These are phyloP conservation scores for Hypolimnas misippus DNA, from an alignment of 2,888 invertebrate species.

Conservation along the genomic window DNA sequence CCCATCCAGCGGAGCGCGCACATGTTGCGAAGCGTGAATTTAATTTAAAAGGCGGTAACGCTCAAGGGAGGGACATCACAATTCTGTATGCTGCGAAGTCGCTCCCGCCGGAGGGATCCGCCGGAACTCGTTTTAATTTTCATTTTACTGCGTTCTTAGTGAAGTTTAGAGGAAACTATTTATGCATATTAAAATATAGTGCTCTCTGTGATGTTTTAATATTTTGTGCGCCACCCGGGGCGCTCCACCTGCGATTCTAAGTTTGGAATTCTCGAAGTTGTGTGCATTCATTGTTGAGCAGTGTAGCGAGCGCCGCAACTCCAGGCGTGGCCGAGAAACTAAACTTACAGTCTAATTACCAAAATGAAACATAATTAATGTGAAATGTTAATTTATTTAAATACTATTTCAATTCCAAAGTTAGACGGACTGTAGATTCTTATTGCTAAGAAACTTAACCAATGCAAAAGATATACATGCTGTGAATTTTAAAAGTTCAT, in stretches of 20 bases:
- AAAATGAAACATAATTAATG: not conserved
- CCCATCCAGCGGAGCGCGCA: not conserved
- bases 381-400: not conserved
- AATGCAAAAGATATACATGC: no score
- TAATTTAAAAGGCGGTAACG: conserved; percentile 16
- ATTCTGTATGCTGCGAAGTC: conserved; percentile 12
- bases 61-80: conserved; percentile 14
- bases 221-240: conserved; percentile 23
- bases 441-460: not conserved
- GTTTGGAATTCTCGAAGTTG: conserved; percentile 4
- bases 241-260: conserved; percentile 4
- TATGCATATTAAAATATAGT: conserved; percentile 45
- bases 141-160: conserved; percentile 41
- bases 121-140: conserved; percentile 43
- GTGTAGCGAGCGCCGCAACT: not conserved
- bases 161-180: conserved; percentile 43
- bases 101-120: conserved; percentile 32
- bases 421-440: no score
- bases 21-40: conserved; percentile 12
- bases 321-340: not conserved
- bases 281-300: conserved; percentile 16
- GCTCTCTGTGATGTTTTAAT: conserved; percentile 34
- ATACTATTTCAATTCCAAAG: not conserved
- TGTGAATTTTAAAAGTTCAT: no score
- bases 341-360: not conserved